Conservation (phyloP, 2,113 vertebrate genomes). For the Onychostruthus taczanowskii region DNA sequence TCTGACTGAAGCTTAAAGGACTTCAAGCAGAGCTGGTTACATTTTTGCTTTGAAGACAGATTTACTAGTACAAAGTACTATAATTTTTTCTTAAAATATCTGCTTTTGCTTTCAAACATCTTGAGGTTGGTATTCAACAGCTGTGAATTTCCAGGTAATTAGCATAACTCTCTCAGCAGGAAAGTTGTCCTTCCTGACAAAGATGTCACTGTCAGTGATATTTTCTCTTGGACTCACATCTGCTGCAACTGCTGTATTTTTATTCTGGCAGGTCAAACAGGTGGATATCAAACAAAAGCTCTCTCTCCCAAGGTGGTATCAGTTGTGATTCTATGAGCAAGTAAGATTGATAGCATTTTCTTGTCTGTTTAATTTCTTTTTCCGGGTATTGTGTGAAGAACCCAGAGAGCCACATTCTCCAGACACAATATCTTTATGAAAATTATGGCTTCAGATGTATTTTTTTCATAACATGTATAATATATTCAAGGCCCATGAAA, state of each 20-base stretch:
- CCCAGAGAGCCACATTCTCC: background rate
- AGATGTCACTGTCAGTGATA: background rate
- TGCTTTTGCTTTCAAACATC: background rate
- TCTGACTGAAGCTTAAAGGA: background rate
- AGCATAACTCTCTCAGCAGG: background rate
- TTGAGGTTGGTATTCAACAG: background rate
- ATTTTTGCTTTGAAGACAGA: background rate
- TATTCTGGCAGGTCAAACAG: background rate
- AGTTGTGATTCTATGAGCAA: background rate
- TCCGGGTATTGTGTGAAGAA: background rate
- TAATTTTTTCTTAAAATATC: background rate
- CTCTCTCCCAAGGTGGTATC: background rate
- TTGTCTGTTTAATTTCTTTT: background rate
- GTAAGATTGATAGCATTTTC: background rate
- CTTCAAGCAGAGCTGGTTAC: background rate
- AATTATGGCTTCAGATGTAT: background rate
- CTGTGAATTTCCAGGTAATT: background rate
- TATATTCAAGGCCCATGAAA: background rate
- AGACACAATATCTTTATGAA: background rate
- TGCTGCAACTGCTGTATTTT: background rate
- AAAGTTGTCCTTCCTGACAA: background rate
- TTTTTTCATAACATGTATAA: fast-evolving
- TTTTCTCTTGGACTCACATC: background rate
- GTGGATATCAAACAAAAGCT: background rate
- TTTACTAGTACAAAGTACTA: background rate